Percentiles rank a stretch among this genome's conserved stretches.
Evolutionary conservation across 2,113 vertebrate species (phyloP).

Genomic region (Hystrix brachyura): DNA sequence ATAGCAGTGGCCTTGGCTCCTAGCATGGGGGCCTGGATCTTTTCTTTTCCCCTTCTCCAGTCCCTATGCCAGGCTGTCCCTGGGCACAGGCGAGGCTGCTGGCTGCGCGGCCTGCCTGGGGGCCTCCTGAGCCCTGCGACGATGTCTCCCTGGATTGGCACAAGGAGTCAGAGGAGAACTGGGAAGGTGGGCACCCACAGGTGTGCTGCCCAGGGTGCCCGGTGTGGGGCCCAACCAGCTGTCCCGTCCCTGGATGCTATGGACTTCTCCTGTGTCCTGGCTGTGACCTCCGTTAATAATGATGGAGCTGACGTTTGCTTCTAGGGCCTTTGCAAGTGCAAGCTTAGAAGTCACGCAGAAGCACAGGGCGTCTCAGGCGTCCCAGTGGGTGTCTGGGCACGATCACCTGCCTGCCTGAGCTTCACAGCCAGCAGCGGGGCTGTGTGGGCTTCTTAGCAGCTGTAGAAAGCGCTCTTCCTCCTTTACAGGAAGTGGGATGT

Average conservation of each 20-base stretch:
- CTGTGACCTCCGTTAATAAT: neutral
- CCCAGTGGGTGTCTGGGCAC: accelerated
- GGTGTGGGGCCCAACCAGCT: too few relatives aligned
- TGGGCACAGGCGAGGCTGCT: neutral
- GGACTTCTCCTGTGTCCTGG: neutral
- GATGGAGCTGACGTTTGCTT: neutral
- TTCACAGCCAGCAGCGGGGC: neutral
- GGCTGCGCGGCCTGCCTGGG: neutral
- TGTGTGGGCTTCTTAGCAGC: neutral
- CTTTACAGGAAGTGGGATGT: neutral
- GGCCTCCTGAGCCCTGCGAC: neutral
- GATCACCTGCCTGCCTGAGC: neutral
- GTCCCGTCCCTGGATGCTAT: neutral
- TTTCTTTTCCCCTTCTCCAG: neutral
- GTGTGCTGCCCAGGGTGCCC: neutral
- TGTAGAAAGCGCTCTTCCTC: neutral
- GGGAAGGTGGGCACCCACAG: neutral
- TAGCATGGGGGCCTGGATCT: accelerated
- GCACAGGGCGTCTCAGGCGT: neutral
- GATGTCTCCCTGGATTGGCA: neutral
- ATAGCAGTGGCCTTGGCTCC: accelerated
- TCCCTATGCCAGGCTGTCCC: neutral
- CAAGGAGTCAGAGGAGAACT: neutral
- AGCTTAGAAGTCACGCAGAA: neutral
- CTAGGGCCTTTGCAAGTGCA: neutral